Conservation (phyloP, 2,797 vertebrate species). For the Buphagus erythrorhynchus region DNA sequence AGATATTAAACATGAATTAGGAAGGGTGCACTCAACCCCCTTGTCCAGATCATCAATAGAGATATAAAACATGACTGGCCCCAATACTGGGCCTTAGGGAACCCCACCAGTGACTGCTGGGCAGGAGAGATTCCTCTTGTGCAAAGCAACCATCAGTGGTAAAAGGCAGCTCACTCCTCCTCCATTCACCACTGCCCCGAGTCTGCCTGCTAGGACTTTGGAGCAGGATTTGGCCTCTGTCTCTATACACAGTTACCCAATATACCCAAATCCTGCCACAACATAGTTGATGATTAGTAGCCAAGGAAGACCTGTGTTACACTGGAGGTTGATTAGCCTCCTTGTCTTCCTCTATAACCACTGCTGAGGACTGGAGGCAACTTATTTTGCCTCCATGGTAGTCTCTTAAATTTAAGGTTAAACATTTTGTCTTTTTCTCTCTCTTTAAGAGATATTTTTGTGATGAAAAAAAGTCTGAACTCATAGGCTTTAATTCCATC, state of each 20-base stretch:
- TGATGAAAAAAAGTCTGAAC: neutral
- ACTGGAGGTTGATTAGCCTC: neutral
- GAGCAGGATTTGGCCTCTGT: neutral
- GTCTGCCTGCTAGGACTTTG: neutral
- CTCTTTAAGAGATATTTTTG: neutral
- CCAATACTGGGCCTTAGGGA: neutral
- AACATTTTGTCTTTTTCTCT: neutral
- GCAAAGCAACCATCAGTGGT: fast-evolving
- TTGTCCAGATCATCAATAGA: neutral
- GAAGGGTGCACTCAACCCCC: too few relatives aligned
- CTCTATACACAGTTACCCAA: neutral
- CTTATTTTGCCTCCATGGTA: neutral
- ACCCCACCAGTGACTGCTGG: neutral
- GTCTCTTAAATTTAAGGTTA: neutral
- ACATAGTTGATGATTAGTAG: neutral
- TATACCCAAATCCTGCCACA: neutral
- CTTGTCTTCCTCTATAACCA: neutral
- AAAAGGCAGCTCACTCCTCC: fast-evolving
- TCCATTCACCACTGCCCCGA: neutral
- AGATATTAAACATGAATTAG: neutral
- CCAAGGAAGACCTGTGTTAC: neutral
- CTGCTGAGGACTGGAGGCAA: neutral
- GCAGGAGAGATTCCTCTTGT: neutral
- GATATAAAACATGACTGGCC: neutral
- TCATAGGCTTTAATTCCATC: neutral